These are phyloP conservation scores for Calonectris borealis DNA, from an alignment of 2,113 vertebrate genomes.

Conservation along the genomic window DNA sequence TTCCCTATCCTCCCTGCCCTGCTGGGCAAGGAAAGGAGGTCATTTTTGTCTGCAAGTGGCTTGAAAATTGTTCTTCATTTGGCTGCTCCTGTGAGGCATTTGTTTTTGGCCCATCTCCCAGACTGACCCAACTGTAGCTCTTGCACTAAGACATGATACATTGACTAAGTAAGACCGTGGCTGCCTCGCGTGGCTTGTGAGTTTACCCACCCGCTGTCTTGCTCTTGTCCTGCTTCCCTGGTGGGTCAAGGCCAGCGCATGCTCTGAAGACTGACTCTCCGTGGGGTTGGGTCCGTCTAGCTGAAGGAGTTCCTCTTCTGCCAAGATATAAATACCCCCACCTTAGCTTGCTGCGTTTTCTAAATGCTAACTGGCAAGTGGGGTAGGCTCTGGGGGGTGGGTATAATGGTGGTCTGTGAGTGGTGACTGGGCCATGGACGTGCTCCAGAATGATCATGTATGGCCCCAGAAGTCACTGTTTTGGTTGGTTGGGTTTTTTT, in stretches of 20 bases:
- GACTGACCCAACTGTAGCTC: background rate
- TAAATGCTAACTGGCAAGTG: too few relatives aligned
- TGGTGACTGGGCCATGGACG: accelerated
- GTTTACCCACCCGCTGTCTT: background rate
- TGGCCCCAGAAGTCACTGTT: background rate
- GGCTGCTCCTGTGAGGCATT: background rate
- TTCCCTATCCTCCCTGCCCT: background rate
- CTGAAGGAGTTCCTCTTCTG: background rate
- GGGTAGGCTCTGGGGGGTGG: background rate
- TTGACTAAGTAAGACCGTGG: accelerated
- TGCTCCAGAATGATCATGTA: background rate
- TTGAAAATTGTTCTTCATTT: background rate
- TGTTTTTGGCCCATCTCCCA: background rate
- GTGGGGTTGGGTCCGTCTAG: accelerated
- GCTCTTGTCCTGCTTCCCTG: background rate
- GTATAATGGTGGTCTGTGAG: background rate
- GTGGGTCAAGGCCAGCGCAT: background rate
- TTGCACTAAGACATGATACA: accelerated
- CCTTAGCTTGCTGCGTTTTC: too few relatives aligned
- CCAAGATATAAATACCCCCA: background rate
- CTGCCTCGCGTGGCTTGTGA: background rate
- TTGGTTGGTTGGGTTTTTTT: background rate
- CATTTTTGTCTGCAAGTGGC: background rate
- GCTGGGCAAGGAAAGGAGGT: background rate
- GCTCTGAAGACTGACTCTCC: background rate